Evolutionary conservation across 2,888 invertebrate genomes (phyloP), one percentile per base, ranked within the genome.

Genomic region (Drosophila prostipennis): DNA sequence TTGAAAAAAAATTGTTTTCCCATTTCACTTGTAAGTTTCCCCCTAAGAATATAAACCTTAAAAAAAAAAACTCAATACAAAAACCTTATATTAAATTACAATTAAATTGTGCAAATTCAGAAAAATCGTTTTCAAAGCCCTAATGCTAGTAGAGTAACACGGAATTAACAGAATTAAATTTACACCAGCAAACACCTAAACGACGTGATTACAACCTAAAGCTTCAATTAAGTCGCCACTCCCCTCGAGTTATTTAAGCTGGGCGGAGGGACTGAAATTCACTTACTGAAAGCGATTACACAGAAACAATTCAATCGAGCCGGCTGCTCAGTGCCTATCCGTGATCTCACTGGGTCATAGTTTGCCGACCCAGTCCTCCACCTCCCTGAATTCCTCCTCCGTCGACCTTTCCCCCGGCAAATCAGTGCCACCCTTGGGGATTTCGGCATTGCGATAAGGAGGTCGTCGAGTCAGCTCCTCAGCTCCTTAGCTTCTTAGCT

Each of bases 391-490:
- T n/a, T 40, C 16, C 16, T 40, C 10, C 19, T 19, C 6, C 42
- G 0, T 5, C 10, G 3, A 37, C 6, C 42, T 5, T 8, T 19
- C 14, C 37, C 32, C 26, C 26, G 64, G 64, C 54, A 65, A 65
- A 65, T 65, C 65, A 65, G 65, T 64, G 65, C 45, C 65, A 59
- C 45, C 65, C 64, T 29, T 23, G 43, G 34, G 65, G 65, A 65
- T 65, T 65, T 58, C 7, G 39, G 65, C 64, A 65, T 53, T 65
- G 64, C 65, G 65, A 64, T 65, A 65, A 65, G 65, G 46, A 65
- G 65, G 65, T 65, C 65, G 65, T 64, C 64, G 64, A 64, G 64
- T 64, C 64, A 64, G 64, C 64, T 53, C 32, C 52, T 37, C 23
- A 40, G 39, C 14, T 45, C 37, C 36, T 37, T 16, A 40, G 39